Conservation (phyloP, 2,888 invertebrate genomes). For the Sesia apiformis region DNA sequence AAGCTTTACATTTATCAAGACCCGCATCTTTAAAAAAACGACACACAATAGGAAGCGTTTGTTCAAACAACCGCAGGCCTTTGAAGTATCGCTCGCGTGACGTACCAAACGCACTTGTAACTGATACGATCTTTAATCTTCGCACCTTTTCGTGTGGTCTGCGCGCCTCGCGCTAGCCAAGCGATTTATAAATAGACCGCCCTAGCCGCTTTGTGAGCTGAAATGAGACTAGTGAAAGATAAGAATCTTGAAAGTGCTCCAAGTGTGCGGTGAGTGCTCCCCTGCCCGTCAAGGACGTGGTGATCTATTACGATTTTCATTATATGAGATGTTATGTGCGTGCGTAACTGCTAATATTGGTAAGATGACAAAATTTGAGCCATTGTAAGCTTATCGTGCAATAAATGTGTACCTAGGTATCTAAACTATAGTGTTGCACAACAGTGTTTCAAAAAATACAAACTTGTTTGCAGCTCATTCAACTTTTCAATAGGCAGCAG, state of each 20-base stretch:
- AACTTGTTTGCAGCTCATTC: too few relatives aligned
- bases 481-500: too few relatives aligned
- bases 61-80: constrained; percentile 27
- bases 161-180: constrained; percentile 32
- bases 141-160: constrained; percentile 65
- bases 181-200: constrained; percentile 57
- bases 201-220: constrained; percentile 55
- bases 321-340: too few relatives aligned
- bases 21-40: too few relatives aligned
- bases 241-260: constrained; percentile 60
- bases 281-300: constrained; percentile 22
- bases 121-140: constrained; percentile 71
- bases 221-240: constrained; percentile 64
- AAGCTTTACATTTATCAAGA: too few relatives aligned
- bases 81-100: constrained; percentile 38
- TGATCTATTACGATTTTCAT: too few relatives aligned
- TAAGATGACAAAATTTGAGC: too few relatives aligned
- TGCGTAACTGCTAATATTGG: too few relatives aligned
- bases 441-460: too few relatives aligned
- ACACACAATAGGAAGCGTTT: constrained; percentile 28
- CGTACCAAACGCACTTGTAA: constrained; percentile 54
- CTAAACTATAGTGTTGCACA: too few relatives aligned
- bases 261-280: constrained; percentile 34
- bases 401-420: too few relatives aligned
- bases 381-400: too few relatives aligned